These are phyloP conservation scores for Urophycis tenuis DNA, from an alignment of 2,797 vertebrate species.

Conservation along the genomic window DNA sequence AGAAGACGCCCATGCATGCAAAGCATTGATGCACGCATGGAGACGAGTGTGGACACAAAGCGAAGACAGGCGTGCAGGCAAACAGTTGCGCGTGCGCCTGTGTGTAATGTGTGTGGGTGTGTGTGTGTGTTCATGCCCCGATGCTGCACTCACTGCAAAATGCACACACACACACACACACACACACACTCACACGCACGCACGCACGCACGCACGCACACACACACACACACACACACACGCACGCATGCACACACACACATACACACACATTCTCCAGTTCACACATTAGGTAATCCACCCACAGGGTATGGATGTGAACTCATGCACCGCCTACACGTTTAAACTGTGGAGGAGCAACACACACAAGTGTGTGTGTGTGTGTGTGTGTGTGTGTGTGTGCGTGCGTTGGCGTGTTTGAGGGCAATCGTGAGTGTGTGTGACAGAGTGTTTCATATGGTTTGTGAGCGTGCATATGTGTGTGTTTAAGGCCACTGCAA, in stretches of 20 bases:
- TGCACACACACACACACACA: neutral
- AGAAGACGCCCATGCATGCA: neutral
- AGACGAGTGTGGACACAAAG: neutral
- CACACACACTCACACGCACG: too few relatives aligned
- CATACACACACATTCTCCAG: slow-evolving; percentile 17
- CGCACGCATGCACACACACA: slow-evolving; percentile 8
- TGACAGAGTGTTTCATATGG: neutral
- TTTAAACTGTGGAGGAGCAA: slow-evolving; percentile 14
- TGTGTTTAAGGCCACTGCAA: neutral
- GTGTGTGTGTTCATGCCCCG: neutral
- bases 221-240: slow-evolving; percentile 3
- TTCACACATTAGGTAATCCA: slow-evolving; percentile 38
- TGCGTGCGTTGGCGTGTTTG: slow-evolving; percentile 5
- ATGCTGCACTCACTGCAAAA: neutral
- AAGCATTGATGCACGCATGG: neutral
- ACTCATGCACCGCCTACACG: slow-evolving; percentile 43
- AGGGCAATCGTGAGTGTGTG: neutral
- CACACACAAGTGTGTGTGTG: neutral
- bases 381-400: neutral
- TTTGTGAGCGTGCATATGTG: neutral
- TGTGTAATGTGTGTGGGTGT: neutral
- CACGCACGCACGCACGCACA: neutral
- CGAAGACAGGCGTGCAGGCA: neutral
- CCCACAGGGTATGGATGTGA: slow-evolving; percentile 46
- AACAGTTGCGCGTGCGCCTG: neutral